Evolutionary conservation across 2,888 invertebrate species (phyloP).

Genomic region (Nephrotoma flavescens): DNA sequence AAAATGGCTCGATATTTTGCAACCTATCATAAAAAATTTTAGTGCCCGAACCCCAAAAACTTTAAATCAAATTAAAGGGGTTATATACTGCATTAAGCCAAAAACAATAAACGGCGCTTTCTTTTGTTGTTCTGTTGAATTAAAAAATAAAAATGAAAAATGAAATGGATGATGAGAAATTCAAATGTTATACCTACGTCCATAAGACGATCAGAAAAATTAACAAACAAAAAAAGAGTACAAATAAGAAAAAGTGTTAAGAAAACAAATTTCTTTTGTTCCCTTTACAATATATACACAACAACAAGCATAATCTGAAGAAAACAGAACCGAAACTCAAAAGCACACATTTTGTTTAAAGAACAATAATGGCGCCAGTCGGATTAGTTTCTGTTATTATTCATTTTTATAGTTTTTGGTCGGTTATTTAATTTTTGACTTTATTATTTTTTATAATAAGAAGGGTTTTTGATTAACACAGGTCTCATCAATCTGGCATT

Average conservation of each 20-base stretch:
- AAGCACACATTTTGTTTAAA: neutral
- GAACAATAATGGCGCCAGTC: constrained; percentile 3
- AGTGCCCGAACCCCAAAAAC: too few species aligned
- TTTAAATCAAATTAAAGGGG: too few species aligned
- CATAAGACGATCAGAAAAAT: neutral
- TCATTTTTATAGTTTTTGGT: neutral
- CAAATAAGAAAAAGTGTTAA: neutral
- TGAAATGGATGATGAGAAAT: neutral
- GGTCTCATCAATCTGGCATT: neutral
- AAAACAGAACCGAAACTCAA: neutral
- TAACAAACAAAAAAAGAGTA: neutral
- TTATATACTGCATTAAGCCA: too few species aligned
- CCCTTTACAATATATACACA: neutral
- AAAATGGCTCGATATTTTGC: too few species aligned
- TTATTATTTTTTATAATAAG: neutral
- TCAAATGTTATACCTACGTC: neutral
- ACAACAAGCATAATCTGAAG: neutral
- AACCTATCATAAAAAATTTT: too few species aligned
- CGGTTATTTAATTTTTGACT: neutral
- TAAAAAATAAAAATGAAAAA: neutral
- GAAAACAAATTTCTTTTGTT: constrained; percentile 3
- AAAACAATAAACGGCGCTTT: neutral
- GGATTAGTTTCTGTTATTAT: neutral
- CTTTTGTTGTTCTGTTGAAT: neutral
- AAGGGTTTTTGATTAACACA: neutral